Conservation (phyloP, 2,888 invertebrate genomes). For the Nysson spinosus region DNA sequence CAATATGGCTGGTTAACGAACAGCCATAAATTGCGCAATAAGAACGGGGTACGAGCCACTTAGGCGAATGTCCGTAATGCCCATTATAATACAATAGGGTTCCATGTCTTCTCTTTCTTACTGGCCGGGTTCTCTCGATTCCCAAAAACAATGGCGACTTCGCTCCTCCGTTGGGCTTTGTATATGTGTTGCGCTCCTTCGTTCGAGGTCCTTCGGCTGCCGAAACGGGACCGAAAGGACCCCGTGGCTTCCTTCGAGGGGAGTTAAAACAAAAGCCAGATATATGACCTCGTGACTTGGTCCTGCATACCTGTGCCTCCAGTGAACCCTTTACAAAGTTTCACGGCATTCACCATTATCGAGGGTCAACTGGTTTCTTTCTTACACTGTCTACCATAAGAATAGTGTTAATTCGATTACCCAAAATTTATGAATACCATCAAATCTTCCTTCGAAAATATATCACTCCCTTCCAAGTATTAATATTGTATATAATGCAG, state of each 20-base stretch:
- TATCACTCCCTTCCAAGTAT: too few relatives aligned
- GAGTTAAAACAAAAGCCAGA: conserved; percentile 68
- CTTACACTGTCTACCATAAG: conserved; percentile 21
- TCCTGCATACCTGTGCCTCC: conserved; percentile 58
- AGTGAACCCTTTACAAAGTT: conserved; percentile 18
- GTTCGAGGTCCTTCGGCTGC: conserved; percentile 27
- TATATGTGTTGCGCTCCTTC: conserved; percentile 28
- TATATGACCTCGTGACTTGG: conserved; percentile 64
- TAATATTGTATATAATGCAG: too few relatives aligned
- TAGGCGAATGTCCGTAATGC: conserved; percentile 67
- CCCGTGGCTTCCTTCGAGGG: conserved; percentile 34
- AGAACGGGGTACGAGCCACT: conserved; percentile 60
- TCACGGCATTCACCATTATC: conserved; percentile 14
- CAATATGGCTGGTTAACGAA: conserved; percentile 62
- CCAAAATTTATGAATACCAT: conserved; percentile 11
- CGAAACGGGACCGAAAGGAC: conserved; percentile 42
- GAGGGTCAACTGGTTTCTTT: conserved; percentile 21
- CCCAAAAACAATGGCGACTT: conserved; percentile 64
- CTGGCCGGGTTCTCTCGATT: conserved; percentile 47
- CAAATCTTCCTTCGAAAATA: too few relatives aligned
- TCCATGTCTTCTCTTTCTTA: conserved; percentile 24
- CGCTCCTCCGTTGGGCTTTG: conserved; percentile 21
- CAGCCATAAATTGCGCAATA: conserved; percentile 70
- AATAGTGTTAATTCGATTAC: conserved; percentile 28
- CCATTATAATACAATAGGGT: conserved; percentile 74